Base-by-base conservation (phyloP, 2,797 vertebrate species). In the Aldrovandia affinis region DNA sequence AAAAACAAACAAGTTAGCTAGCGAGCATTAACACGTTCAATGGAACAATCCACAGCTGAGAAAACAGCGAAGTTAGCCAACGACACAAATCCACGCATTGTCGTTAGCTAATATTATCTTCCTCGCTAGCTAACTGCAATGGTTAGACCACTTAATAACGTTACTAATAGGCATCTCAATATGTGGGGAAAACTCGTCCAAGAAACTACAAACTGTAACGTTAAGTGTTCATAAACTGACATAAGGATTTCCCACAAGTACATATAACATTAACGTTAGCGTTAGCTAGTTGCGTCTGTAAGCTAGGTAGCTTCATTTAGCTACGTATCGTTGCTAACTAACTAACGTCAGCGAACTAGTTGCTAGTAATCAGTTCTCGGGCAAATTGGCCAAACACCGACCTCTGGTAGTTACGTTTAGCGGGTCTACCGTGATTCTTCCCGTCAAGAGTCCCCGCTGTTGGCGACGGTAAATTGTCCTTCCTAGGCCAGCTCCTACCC, bases 361-460 rank as follows among this genome's bases (percentile, higher is more conserved):
- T 61, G 42, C 70, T 59, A 57, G 78, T 55, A 28, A 30, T 30
- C 2, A 30, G 18, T 52, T 83, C n/a, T 10, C 2, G 1, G 30
- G 57, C 81, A 39, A 80, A 30, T 12, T 80, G 47, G 30, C 2
- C 3, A n/a, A 39, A 12, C 3, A 85, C 92, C 33, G 77, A 96
- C 96, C 96, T 96, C 88, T 95, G 92, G 86, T 96, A 96, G 89
- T 93, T 93, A 15, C 96, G 90, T 89, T 96, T 96, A 0, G 92
- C 90, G 79, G 96, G 89, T 92, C 95, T 94, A 79, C 86, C 39
- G 86, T 86, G 85, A 84, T 61, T 92, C 68, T 91, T 91, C 73
- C 83, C 47, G 54, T 87, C 82, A 9, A 84, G 77, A 83, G 55
- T 83, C 59, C 85, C 87, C 78, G 85, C 89, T 68, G 90, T 79